These are phyloP conservation scores for Argyrosomus japonicus DNA, from an alignment of 2,113 vertebrate species.

Conservation along the genomic window DNA sequence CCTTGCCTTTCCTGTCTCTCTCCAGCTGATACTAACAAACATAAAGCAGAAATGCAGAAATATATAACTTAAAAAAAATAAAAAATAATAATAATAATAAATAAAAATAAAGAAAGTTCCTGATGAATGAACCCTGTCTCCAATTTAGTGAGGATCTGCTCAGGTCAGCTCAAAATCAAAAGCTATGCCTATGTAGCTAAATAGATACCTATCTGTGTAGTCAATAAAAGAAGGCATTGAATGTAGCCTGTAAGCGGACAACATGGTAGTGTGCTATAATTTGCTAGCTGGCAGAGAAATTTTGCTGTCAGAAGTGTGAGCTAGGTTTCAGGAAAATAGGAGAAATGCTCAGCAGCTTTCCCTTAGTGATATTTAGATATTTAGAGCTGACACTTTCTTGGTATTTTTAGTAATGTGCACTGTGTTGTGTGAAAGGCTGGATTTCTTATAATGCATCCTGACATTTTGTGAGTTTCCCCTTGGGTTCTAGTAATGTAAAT, in stretches of 20 bases:
- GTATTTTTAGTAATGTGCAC: not conserved
- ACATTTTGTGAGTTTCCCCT: slow-evolving; percentile 35
- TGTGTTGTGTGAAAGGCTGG: slow-evolving; percentile 4
- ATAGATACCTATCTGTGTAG: not conserved
- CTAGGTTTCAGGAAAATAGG: not conserved
- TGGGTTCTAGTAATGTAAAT: slow-evolving; percentile 42
- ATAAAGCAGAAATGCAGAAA: no score
- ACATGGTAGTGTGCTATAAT: not conserved
- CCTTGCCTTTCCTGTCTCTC: no score
- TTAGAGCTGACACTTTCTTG: not conserved
- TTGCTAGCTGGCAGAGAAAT: not conserved
- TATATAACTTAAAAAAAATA: no score
- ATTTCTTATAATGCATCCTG: slow-evolving; percentile 39
- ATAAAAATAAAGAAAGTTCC: not conserved
- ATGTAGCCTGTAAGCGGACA: no score
- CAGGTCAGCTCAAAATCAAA: no score
- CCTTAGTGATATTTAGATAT: not conserved
- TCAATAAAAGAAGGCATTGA: not conserved
- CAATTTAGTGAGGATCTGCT: no score
- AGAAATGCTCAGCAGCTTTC: not conserved
- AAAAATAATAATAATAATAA: no score
- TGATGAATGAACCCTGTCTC: not conserved
- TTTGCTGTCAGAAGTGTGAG: not conserved
- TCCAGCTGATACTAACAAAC: no score
- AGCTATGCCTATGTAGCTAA: not conserved